Evolutionary conservation across 2,797 vertebrate species (phyloP), one percentile per base, ranked within the genome.

Genomic region (Meda fulgida): DNA sequence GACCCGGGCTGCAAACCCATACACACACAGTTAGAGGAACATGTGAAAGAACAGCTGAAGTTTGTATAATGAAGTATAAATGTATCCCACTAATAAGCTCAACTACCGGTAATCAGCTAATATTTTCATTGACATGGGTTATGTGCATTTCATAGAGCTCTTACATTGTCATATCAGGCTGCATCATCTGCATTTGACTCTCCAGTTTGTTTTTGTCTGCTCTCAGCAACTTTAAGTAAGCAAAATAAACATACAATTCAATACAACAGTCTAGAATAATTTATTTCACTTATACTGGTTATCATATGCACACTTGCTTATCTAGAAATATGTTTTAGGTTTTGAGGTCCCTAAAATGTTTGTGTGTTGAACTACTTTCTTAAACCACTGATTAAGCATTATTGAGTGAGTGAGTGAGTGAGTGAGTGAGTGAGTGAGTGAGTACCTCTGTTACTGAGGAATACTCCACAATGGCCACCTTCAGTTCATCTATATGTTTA

Each of bases 131-230:
- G 13, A 21, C 7, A 31, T 80, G 46, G 18, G 29, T 23, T 34
- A 36, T 51, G 26, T 55, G 9, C 5, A 63, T 1, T 78, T 40
- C 34, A 40, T 60, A 16, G 36, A 40, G 34, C 16, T 89, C 97
- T 95, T 89, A 99, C 97, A 92, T 90, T 5, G 95, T 89, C 63
- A 97, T 88, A 48, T 97, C 96, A 18, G 97, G 96, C 53, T 97
- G 95, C 89, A 97, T 91, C 87, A 94, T 93, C 88, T 96, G 95
- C 87, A 98, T 86, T 84, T 95, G 96, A 83, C 84, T 94, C 91
- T 96, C 94, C 86, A 99, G 89, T 76, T 96, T 95, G 46, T 66
- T 95, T 89, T 98, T 98, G 86, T 98, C 96, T 16, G 91, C 92
- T 79, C 96, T 92, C 87, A 98, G 90, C 48, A 94, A 88, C 97